phyloP scores from a whole-genome alignment of 2,797 vertebrate genomes.

The Acomys russatus region DNA sequence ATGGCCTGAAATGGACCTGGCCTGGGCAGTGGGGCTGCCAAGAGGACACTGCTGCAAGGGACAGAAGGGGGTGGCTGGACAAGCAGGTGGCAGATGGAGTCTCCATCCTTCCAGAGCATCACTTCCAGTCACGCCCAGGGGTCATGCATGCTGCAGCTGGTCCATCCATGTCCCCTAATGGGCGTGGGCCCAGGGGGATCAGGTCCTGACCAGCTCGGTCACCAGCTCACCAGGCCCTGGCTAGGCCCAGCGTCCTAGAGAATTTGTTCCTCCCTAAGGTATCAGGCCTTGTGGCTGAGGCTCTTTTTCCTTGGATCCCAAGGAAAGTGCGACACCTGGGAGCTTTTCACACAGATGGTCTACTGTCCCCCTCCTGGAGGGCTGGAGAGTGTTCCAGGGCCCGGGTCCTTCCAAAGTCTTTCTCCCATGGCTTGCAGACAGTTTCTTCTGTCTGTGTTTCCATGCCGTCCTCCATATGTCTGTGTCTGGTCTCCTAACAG shows the following conservation, averaged over 20 bases:
- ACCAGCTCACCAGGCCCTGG: background rate
- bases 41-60: no score
- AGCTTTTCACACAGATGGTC: background rate
- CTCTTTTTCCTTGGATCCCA: background rate
- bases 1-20: constrained; percentile 22
- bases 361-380: background rate
- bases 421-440: background rate
- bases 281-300: background rate
- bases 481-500: background rate
- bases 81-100: background rate
- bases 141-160: background rate
- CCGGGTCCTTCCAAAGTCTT: background rate
- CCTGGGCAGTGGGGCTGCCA: background rate
- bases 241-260: background rate
- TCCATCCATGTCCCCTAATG: fast-evolving
- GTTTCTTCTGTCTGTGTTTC: background rate
- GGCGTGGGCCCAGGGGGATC: background rate
- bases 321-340: background rate
- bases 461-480: background rate
- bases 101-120: background rate
- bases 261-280: background rate
- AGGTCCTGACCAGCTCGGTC: background rate
- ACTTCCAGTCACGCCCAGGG: background rate
- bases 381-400: background rate
- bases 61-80: fast-evolving